These are phyloP conservation scores for Halcyon malimbica DNA, from an alignment of 2,113 vertebrate species.

Conservation along the genomic window DNA sequence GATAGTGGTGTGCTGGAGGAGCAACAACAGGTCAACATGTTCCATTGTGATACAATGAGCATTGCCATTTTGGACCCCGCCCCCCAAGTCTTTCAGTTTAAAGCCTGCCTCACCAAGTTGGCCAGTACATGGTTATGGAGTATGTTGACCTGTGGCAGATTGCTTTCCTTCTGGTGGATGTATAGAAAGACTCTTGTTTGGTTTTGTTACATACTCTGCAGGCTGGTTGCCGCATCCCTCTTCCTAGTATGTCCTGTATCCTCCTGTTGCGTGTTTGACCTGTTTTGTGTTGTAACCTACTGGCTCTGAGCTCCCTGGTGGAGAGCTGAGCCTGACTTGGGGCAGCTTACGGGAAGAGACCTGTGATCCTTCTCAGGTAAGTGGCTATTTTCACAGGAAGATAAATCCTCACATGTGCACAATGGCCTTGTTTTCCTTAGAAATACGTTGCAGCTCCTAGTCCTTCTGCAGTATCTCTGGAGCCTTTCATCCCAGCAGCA, in stretches of 20 bases:
- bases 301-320: neutral
- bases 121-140: neutral
- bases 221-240: neutral
- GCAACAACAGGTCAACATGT: too few species aligned
- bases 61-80: neutral
- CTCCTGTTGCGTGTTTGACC: neutral
- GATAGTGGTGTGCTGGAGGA: too few species aligned
- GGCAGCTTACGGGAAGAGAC: neutral
- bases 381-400: neutral
- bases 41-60: too few species aligned
- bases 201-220: neutral
- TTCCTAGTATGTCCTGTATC: neutral
- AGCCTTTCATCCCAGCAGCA: neutral
- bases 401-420: accelerated
- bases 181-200: neutral
- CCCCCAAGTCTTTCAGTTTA: neutral
- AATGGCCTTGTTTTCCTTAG: neutral
- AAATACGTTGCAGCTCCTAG: neutral
- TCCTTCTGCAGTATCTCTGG: neutral
- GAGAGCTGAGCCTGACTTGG: neutral
- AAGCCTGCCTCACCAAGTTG: neutral
- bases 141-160: neutral
- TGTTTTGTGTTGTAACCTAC: neutral
- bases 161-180: neutral
- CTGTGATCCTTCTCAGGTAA: neutral